Percentiles rank a stretch among this genome's conserved stretches.
These are phyloP conservation scores for Triplophysa siluroides DNA, from an alignment of 2,113 vertebrate genomes.

Conservation along the genomic window DNA sequence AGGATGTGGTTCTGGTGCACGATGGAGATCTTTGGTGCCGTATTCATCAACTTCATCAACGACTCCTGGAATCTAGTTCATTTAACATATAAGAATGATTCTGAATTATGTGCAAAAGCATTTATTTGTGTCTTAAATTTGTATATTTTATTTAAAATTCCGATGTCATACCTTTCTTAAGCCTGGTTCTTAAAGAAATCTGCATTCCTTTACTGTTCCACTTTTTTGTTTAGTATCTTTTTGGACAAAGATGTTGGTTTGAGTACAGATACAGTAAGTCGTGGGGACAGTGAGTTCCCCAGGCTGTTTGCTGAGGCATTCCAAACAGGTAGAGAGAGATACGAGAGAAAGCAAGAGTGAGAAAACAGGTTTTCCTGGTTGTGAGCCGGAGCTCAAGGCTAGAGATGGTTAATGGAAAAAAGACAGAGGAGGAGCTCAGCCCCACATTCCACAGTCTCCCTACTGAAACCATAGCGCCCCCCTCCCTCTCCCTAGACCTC, in stretches of 20 bases:
- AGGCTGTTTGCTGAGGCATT: slow-evolving; percentile 15
- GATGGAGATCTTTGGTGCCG: background rate
- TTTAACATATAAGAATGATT: background rate
- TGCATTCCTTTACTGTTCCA: background rate
- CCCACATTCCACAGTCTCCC: slow-evolving; percentile 49
- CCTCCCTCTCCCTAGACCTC: slow-evolving; percentile 30
- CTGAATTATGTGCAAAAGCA: background rate
- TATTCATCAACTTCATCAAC: background rate
- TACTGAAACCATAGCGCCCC: slow-evolving; percentile 41
- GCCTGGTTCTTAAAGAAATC: too few relatives aligned
- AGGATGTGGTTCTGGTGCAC: slow-evolving; percentile 37
- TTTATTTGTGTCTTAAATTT: background rate
- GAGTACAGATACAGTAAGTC: background rate
- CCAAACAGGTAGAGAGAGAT: slow-evolving; percentile 32
- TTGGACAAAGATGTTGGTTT: background rate
- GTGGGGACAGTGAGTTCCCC: slow-evolving; percentile 8
- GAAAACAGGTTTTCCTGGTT: slow-evolving; percentile 45
- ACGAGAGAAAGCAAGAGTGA: slow-evolving; percentile 5
- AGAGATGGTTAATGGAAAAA: slow-evolving; percentile 48
- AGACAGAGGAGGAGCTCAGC: slow-evolving; percentile 43
- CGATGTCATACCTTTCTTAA: too few relatives aligned
- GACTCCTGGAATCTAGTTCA: background rate
- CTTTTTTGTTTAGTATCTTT: background rate
- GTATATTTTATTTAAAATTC: background rate
- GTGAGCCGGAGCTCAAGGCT: slow-evolving; percentile 14